Evolutionary conservation across 2,888 invertebrate genomes (phyloP).

Genomic region (Caenorhabditis uteleia): DNA sequence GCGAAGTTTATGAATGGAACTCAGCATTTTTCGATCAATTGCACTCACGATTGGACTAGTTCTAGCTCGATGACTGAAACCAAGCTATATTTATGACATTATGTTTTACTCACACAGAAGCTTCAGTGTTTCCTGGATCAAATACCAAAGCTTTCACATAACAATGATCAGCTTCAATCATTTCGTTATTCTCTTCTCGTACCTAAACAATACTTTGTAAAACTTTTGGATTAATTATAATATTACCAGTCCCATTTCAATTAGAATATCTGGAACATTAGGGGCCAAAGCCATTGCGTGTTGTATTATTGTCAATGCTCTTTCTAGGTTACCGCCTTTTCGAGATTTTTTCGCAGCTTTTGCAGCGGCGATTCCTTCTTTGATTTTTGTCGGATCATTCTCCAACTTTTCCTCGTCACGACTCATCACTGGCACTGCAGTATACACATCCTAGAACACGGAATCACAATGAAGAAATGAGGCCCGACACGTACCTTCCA

Average conservation of each 20-base stretch:
- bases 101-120: conserved; percentile 48
- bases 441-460: conserved; percentile 4
- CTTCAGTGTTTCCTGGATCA: conserved; percentile 79
- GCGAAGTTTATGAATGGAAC: conserved; percentile 77
- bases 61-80: conserved; percentile 78
- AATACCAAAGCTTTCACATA: conserved; percentile 83
- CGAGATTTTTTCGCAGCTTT: conserved; percentile 55
- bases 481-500: no score
- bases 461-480: no score
- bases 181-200: conserved; percentile 73
- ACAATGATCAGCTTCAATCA: conserved; percentile 87
- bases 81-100: neutral
- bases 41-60: conserved; percentile 86
- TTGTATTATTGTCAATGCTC: conserved; percentile 72
- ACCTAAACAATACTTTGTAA: no score
- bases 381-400: conserved; percentile 34
- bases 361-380: conserved; percentile 62
- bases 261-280: conserved; percentile 87
- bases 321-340: conserved; percentile 54
- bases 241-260: conserved; percentile 75
- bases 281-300: conserved; percentile 91
- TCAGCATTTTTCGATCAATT: conserved; percentile 82
- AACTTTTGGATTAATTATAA: no score
- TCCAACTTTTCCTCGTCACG: neutral
- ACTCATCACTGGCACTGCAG: conserved; percentile 26